A percentile compares a stretch with the other conserved stretches of the same genome.
These are phyloP conservation scores for Crocuta crocuta DNA, from an alignment of 2,113 vertebrate species.

Conservation along the genomic window DNA sequence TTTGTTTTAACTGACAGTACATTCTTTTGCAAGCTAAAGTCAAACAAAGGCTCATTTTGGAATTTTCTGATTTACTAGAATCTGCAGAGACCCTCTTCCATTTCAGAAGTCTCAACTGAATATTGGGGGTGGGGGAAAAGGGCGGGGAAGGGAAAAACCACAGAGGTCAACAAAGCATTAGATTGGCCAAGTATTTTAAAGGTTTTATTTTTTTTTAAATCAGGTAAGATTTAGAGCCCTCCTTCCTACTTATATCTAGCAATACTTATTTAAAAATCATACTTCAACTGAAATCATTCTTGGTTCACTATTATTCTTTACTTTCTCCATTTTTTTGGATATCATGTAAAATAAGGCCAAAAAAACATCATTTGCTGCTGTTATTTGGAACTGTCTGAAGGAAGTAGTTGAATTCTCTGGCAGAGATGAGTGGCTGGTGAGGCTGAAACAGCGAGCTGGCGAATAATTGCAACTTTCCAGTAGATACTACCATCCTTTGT, in stretches of 20 bases:
- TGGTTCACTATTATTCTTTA: constrained; percentile 68
- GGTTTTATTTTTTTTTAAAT: background rate
- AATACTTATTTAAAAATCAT: constrained; percentile 27
- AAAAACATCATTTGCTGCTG: constrained; percentile 64
- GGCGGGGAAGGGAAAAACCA: background rate
- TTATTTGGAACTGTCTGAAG: constrained; percentile 80
- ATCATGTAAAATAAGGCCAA: constrained; percentile 66
- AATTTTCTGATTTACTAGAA: background rate
- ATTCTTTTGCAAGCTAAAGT: constrained; percentile 26
- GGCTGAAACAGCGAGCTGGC: constrained; percentile 66
- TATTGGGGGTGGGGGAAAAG: constrained; percentile 38
- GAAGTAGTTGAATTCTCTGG: constrained; percentile 80
- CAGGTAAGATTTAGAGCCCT: background rate
- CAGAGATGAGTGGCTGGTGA: constrained; percentile 59
- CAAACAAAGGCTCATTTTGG: constrained; percentile 18
- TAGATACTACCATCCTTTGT: constrained; percentile 67
- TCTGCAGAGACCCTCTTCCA: constrained; percentile 61
- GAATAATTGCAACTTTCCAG: constrained; percentile 85
- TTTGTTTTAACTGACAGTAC: constrained; percentile 9
- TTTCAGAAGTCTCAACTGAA: constrained; percentile 66
- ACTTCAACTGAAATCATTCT: constrained; percentile 62
- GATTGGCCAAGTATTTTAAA: constrained; percentile 74
- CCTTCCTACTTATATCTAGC: constrained; percentile 39
- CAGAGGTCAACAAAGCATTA: constrained; percentile 22
- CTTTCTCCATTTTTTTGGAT: constrained; percentile 62